Base-by-base conservation (phyloP, 2,797 vertebrate genomes). In the Sebastes itinus region DNA sequence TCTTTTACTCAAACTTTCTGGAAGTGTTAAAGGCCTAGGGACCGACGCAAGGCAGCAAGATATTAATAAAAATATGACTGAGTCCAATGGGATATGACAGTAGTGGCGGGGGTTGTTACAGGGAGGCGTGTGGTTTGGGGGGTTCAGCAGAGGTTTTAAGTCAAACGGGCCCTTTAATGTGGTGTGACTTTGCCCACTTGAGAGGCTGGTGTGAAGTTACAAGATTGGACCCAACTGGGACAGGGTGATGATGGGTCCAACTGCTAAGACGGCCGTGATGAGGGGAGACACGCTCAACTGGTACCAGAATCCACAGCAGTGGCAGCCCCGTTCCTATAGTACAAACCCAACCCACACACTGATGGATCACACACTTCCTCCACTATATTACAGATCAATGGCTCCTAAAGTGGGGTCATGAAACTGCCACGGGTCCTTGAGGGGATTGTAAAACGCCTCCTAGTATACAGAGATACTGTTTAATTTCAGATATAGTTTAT, bases 161-260 rank as follows among this genome's bases (percentile, higher is more conserved):
- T 90, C 84, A 91, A 90, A 82, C 71, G 5, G 63, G 56, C 68
- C 58, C 82, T 95, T 94, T 96, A 90, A 95, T 96, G 96, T 95
- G 96, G 95, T 86, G 56, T 69, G 88, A 92, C 92, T 88, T 86
- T 80, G 87, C 92, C 94, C 93, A 94, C 94, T 96, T 95, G 88
- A 95, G 94, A 95, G 87, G 80, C 87, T 86, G 87, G 92, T 92
- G 94, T 95, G 91, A 95, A 92, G 93, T 94, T 94, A 89, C 91
- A 88, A 81, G 92, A 92, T 92, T 91, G 85, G 88, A 89, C 88
- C 91, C 80, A 87, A 91, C 89, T 84, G 75, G 81, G 84, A 89
- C 13, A 66, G 78, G 88, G 89, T 30, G 89, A 90, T 90, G 94
- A 93, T 86, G 83, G 90, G 87, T 90, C 87, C 86, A 75, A 89